Base-by-base conservation (phyloP, 1,140 invertebrate species). In the Penaeus chinensis region DNA sequence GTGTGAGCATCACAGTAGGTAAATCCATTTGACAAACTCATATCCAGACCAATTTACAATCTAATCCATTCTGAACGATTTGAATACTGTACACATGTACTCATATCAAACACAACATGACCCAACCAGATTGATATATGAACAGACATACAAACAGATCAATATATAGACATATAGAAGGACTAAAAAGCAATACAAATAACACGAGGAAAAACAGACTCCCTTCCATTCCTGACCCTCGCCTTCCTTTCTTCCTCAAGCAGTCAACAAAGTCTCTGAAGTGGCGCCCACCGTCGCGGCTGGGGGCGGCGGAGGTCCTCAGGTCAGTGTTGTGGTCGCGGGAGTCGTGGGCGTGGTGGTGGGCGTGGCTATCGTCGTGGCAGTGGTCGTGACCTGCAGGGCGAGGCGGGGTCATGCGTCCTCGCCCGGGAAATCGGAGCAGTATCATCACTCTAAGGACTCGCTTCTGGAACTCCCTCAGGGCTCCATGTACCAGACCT, bases 351-450 rank as follows among this genome's bases (percentile, higher is more conserved):
- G 79, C 65, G 79, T 87, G 85, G 85, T 82, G 27, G 80, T 87
- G 47, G 85, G 85, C 65, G 79, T 87, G 37, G 85, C 85, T 10
- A 80, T 82, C 63, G 85, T 87, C 24, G 85, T 87, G 60, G 85
- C 85, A n/a, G 85, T 66, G 54, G 85, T 87, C 27, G 85, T 87
- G 24, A 77, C 80, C 79, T 87, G 85, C 60, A 62, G 85, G n/a
- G 85, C 85, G 13, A 79, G 80, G 10, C 47, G 79, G 5, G 63
- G 54, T 27, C 79, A 76, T n/a, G 19, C 54, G 24, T 42, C 24
- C 18, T 87, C 85, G 11, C 85, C 85, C 18, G 85, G 85, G 4
- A 87, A 87, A 60, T 42, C 65, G 13, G 79, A 87, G 7, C 47
- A 82, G 2, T 66, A 87, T 32, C 65, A 80, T 16, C 63, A 60